phyloP scores from a whole-genome alignment of 2,888 invertebrate species.

The Amphipoea oculea region DNA sequence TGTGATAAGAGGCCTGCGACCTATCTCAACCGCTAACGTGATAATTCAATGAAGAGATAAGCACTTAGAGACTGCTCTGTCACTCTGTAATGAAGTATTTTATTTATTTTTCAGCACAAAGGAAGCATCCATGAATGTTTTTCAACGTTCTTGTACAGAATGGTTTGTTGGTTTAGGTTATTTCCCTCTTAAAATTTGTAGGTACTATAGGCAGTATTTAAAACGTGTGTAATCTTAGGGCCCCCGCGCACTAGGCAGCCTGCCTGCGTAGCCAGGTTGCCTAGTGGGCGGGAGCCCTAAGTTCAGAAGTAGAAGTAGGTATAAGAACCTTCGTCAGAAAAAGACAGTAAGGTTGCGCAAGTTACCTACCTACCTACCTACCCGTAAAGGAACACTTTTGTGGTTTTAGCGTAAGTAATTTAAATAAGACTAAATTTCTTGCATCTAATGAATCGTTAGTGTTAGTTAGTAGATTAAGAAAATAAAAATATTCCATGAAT shows the following conservation, averaged over 20 bases:
- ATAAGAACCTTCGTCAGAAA: background rate
- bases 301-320: background rate
- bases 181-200: background rate
- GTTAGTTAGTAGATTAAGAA: no score
- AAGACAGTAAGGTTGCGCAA: background rate
- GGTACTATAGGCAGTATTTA: background rate
- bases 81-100: background rate
- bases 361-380: background rate
- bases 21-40: constrained; percentile 2
- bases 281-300: background rate
- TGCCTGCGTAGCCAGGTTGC: no score
- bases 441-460: background rate
- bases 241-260: no score
- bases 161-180: background rate
- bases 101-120: background rate
- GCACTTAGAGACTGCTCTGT: background rate
- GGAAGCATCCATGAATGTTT: background rate
- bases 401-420: background rate
- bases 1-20: background rate
- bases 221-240: background rate
- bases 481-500: no score
- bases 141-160: background rate
- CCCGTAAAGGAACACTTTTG: background rate
- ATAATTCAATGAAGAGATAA: background rate
- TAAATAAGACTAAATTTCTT: background rate